Base-by-base conservation (phyloP, 2,113 vertebrate species). In the Callospermophilus lateralis region DNA sequence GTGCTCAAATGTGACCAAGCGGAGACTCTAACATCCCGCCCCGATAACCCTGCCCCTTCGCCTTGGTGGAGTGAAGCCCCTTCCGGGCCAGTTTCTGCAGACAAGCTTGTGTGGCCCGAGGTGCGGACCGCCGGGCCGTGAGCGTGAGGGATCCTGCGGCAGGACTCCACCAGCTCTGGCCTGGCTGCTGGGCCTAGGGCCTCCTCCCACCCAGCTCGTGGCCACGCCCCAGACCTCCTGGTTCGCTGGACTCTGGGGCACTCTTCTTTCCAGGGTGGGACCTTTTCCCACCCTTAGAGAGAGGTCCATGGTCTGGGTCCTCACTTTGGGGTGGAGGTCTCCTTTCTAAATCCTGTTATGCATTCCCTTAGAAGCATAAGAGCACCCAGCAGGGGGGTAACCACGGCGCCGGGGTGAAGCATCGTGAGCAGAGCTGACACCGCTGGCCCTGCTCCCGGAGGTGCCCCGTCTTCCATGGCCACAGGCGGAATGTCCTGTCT, bases 51-150 rank as follows among this genome's bases (percentile, higher is more conserved):
- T 37, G 42, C 26, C 67, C 34, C 1, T 9, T 8, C 6, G 58
- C 37, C 68, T 6, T 13, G 65, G 26, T 3, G 53, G 74, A 42
- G 76, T 9, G 45, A 45, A 45, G 45, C 37, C 55, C 11, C 19
- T 15, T 0, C 1, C 1, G 28, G 39, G 51, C 28, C 48, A 20
- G 12, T 7, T 39, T 16, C 48, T 6, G 2, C 70, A 70, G 89
- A 39, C 55, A 22, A 1, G 37, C 4, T 3, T 11, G 8, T 30
- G 8, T 5, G 3, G 42, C 67, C 72, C 20, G 3, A 0, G 4
- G 16, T 19, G 22, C 0, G 20, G 22, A 42, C 11, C 16, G 28
- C 28, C 8, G 16, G 15, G 53, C 53, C 53, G 16, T 4, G 15
- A 15, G 53, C 4, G 53, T 16, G 61, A 26, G 30, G 63, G 63